Evolutionary conservation across 2,113 vertebrate species (phyloP), one percentile per base, ranked within the genome.

Genomic region (Lasiurus cinereus): DNA sequence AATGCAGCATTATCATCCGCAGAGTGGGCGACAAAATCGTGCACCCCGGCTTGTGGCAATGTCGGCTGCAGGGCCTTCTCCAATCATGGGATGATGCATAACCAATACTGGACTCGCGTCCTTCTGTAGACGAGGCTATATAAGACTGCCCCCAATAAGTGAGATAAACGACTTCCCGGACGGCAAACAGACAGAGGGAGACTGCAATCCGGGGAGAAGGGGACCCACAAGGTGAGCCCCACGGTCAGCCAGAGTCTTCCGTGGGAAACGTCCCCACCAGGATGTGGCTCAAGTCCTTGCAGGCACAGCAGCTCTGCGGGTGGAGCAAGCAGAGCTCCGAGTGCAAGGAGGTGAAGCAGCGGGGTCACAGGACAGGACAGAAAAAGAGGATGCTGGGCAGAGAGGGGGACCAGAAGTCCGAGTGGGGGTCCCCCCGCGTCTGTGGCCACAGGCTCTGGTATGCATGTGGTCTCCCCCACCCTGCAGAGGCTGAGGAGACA

Each of bases 381-480:
- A 24, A 22, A 36, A 76, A 46, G 33, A 70, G 67, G 67, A 16
- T 12, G 39, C 66, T 64, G 18, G 18, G 11, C 19, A 79, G 80
- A 69, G n/a, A n/a, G 24, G 27, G 22, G 48, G n/a, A 46, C 3
- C 22, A 50, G 74, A 33, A 21, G 69, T 16, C 50, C 88, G 22
- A 33, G 6, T 24, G 59, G 36, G 54, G 15, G 31, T 5, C 21
- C 1, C 13, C 16, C 7, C 12, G 21, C 8, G 29, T 67, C 73
- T 91, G 54, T 8, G 48, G 64, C 7, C 52, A 50, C 31, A 11
- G 39, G 31, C 46, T 27, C 2, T 8, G 72, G 72, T 59, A 36
- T 21, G 4, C 27, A 16, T 0, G 15, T 39, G 36, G 16, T 4
- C 8, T 10, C 15, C 21, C 7, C 1, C n/a, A n/a, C n/a, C 14